phyloP scores from a whole-genome alignment of 2,113 vertebrate genomes.

The Leptocoma aspasia region DNA sequence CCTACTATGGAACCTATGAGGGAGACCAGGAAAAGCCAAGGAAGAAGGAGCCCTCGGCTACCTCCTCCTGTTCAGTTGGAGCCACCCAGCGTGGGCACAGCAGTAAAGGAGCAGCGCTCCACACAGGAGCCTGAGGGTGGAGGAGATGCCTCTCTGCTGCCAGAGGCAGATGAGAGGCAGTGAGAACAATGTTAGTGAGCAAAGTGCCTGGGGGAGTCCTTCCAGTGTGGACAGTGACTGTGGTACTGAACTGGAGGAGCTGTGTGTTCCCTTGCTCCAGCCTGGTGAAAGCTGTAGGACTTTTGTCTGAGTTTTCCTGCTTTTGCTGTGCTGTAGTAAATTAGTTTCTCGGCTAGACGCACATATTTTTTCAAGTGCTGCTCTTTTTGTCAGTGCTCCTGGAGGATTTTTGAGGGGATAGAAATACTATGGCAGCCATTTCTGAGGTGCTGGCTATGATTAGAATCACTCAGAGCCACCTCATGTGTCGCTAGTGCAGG shows the following conservation, averaged over 20 bases:
- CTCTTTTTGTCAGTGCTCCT: neutral
- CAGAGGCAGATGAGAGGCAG: neutral
- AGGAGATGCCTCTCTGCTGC: neutral
- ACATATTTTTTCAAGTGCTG: accelerated
- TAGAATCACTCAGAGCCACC: neutral
- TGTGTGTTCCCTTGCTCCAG: neutral
- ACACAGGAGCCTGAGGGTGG: accelerated
- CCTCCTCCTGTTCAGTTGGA: neutral
- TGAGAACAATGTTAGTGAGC: accelerated
- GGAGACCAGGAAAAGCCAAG: neutral
- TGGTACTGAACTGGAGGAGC: accelerated
- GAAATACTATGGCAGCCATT: accelerated
- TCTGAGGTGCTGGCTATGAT: neutral
- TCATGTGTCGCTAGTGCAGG: accelerated
- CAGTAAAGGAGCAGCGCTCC: neutral
- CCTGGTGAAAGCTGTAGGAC: too few species aligned
- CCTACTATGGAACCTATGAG: accelerated
- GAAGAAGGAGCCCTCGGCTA: accelerated
- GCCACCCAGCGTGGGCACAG: accelerated
- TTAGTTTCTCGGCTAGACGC: accelerated
- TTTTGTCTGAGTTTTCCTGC: neutral
- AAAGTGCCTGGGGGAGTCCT: neutral
- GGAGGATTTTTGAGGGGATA: neutral
- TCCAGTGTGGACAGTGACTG: accelerated
- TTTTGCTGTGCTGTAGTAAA: neutral